Percentiles rank a stretch among this genome's conserved stretches.
Evolutionary conservation across 2,113 vertebrate species (phyloP).

Genomic region (Aegithalos caudatus): DNA sequence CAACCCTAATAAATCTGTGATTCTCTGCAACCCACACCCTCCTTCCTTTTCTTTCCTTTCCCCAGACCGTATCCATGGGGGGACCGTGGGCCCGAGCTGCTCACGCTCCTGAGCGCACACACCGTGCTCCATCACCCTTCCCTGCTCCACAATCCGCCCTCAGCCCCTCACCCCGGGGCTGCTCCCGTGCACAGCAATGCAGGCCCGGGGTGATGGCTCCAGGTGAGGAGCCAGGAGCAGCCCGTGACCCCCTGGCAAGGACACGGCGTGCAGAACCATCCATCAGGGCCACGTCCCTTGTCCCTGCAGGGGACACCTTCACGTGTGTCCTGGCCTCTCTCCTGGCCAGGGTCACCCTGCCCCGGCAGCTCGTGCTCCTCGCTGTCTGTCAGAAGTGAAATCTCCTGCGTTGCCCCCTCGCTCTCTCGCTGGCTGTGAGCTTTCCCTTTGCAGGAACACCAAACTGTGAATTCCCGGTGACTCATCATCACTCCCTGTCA

Average conservation of each 20-base stretch:
- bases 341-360: neutral
- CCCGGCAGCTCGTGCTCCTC: neutral
- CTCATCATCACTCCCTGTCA: conserved; percentile 65
- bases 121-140: neutral
- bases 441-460: conserved; percentile 51
- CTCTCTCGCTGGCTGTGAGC: neutral
- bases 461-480: conserved; percentile 53
- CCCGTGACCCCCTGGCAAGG: neutral
- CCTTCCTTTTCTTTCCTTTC: no score
- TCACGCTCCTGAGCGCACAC: fast-evolving
- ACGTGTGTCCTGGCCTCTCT: fast-evolving
- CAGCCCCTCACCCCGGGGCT: neutral
- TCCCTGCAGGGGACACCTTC: neutral
- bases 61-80: no score
- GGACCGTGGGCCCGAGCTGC: fast-evolving
- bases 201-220: neutral
- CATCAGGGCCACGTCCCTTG: fast-evolving
- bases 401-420: neutral
- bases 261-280: fast-evolving
- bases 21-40: fast-evolving
- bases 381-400: neutral
- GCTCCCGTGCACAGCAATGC: fast-evolving
- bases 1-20: fast-evolving
- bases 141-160: neutral
- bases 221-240: neutral